Percentiles rank a stretch among this genome's conserved stretches.
Evolutionary conservation across 2,888 invertebrate genomes (phyloP).

Genomic region (Onthophagus sagittarius): DNA sequence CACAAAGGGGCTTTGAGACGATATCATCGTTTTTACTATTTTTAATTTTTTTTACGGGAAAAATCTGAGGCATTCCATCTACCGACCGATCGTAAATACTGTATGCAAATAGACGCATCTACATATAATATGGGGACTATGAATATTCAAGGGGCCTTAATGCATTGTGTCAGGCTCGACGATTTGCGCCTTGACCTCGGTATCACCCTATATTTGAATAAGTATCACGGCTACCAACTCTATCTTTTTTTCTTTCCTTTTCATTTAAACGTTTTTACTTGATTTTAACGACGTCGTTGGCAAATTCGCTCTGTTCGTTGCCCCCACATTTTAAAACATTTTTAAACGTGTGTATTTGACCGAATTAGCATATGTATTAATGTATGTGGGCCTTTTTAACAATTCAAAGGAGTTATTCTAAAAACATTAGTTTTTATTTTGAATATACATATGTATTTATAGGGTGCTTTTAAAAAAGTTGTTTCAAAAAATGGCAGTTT

Average conservation of each 20-base stretch:
- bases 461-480: neutral
- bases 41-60: neutral
- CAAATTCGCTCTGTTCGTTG: neutral
- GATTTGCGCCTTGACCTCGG: constrained; percentile 8
- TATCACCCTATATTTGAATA: neutral
- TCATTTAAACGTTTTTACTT: neutral
- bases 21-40: neutral
- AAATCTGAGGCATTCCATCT: neutral
- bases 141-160: constrained; percentile 40
- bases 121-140: constrained; percentile 43
- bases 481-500: neutral
- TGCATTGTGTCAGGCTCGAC: constrained; percentile 4
- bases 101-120: constrained; percentile 43
- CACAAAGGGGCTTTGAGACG: too few relatives aligned
- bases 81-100: constrained; percentile 9
- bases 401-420: neutral
- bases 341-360: neutral
- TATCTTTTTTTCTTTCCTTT: neutral
- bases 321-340: neutral
- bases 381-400: neutral
- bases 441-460: too few relatives aligned
- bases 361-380: neutral
- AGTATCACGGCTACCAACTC: neutral
- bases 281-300: neutral
- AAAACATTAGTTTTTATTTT: neutral